Evolutionary conservation across 2,113 vertebrate species (phyloP), one percentile per base, ranked within the genome.

Genomic region (Pogonocichla stellata): DNA sequence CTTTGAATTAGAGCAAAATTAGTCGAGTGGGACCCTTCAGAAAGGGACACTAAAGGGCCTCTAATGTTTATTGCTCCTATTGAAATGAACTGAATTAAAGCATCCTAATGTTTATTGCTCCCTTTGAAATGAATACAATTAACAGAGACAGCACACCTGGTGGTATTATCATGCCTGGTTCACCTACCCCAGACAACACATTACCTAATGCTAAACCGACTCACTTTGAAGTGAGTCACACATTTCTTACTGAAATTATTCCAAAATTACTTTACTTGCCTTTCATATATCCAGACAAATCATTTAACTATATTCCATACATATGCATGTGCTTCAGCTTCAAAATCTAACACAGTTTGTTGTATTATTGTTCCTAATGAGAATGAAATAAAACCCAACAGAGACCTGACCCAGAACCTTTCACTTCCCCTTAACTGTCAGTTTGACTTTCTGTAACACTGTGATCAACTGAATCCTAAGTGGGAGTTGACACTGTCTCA

Each of bases 71-170:
- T 97, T 97, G 72, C 90, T 97, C 85, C 81, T 83, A 91, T 67
- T 95, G 86, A 95, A 97, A 96, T 89, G 40, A 96, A 94, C 15
- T 94, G 92, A 96, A 97, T 97, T 96, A 98, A 96, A 88, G 73
- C 28, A 87, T 72, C 62, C 50, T 96, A 97, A 98, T 96, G 96
- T 95, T 98, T 98, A 97, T 98, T 96, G 75, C 94, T 97, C 31
- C 67, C 88, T 96, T 79, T 64, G 74, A 96, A 94, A 97, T 91
- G 81, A 96, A 92, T 42, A 93, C 91, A 92, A 96, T 97, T 98
- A 97, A 97, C 72, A 84, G 85, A 94, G 50, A 87, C 86, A 82
- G 81, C 58, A 88, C 77, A 96, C 92, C 86, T 96, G 90, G 93
- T 87, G 73, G 47, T 74, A 72, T 95, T 95, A 96, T 95, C 80